Evolutionary conservation across 2,797 vertebrate species (phyloP), one percentile per base, ranked within the genome.

Genomic region (Lophotriccus pileatus): DNA sequence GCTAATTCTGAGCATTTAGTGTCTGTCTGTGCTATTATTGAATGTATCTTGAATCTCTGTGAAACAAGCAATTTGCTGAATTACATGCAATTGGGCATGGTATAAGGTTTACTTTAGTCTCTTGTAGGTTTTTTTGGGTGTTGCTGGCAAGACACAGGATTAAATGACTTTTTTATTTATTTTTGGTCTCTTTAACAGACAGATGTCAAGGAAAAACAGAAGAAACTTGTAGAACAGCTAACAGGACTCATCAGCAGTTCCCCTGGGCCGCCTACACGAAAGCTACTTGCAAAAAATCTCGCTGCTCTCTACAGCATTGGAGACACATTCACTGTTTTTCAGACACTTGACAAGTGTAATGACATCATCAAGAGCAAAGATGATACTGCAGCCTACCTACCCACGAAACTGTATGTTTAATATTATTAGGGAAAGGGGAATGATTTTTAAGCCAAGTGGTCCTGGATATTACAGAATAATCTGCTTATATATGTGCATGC

Each of bases 341-440:
- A 99, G 96, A 99, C 99, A 0, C 98, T 99, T 91, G 99, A 99
- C 98, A 99, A 99, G 97, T 99, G 99, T 97, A 99, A 99, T 34
- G 99, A 99, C 39, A 99, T 99, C 90, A 99, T 99, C 96, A 99
- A 98, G 97, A 99, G 97, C 98, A 99, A 99, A 96, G 99, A 99
- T 94, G 99, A 99, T 95, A 99, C 99, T 21, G 97, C 99, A 37
- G 98, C 99, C 12, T 99, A 99, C 95, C 96, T 99, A 75, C 99
- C 99, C 80, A 99, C 99, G 49, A 99, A 99, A 98, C 97, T 99
- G 99, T 99, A 98, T 98, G 99, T 98, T 91, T 37, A 55, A 23
- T 64, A 5, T 76, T 82, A 23, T 25, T 80, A 59, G n/a, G 44
- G 39, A 21, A 91, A 47, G 14, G n/a, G 18, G 15, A 60, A 30